Base-by-base conservation (phyloP, 2,113 vertebrate species). In the Alligator mississippiensis region DNA sequence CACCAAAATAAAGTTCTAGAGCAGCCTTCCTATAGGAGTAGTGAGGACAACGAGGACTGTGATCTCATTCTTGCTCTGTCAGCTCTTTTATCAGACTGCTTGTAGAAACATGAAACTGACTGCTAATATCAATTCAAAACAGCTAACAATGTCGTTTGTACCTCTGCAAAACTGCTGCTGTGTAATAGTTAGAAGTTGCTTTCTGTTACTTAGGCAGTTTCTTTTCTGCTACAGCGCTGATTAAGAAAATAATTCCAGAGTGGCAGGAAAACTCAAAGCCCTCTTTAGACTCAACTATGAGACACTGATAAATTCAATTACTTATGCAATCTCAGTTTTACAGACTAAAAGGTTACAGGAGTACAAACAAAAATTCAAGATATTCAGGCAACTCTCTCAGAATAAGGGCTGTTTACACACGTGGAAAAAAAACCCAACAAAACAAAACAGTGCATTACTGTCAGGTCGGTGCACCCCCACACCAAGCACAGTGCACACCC, bases 381-480 rank as follows among this genome's bases (percentile, higher is more conserved):
- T 81, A 85, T 60, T 3, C 1, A 92, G 92, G 17, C 34, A 68
- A 9, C 79, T 83, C 15, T n/a, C 3, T 64, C 61, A 57, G 34
- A 89, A 91, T n/a, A 85, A 82, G 94, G 91, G 61, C 90, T 72
- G 88, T 75, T 93, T 85, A 88, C 34, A 78, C 57, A 15, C 80
- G 54, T 47, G 11, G 77, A 90, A 47, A 95, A 13, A 78, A 91
- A 80, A 61, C 6, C 13, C 11, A 93, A 78, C 27, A 90, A 75
- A 55, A 85, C 85, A 90, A 78, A 84, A 72, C 19, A 72, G 6
- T 7, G 47, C 47, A 9, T 47, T 47, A 47, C 47, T 47, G 47
- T 47, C 47, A 47, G 47, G 47, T 47, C 7, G 47, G 47, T 47
- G 47, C 47, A 47, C 47, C 47, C 9, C 47, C 47, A 47, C 47